These are phyloP conservation scores for Mesaphorura yosii DNA, from an alignment of 1,140 invertebrate genomes.

Conservation along the genomic window DNA sequence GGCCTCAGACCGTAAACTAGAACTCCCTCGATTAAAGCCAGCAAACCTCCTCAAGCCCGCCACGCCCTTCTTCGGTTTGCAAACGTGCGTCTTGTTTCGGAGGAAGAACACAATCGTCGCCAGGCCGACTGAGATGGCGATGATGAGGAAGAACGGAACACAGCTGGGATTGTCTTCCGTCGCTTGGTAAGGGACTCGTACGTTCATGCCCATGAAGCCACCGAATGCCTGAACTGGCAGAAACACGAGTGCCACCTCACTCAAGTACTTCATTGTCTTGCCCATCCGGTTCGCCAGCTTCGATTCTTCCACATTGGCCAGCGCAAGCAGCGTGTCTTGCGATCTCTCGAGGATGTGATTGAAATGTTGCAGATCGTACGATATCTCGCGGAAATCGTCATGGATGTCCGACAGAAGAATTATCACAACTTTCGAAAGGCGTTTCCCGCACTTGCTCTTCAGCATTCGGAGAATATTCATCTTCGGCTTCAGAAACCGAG, in stretches of 20 bases:
- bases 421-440: neutral
- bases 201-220: constrained; percentile 14
- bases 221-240: constrained; percentile 4
- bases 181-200: constrained; percentile 7
- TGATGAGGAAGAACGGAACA: too few relatives aligned
- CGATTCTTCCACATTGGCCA: constrained; percentile 4
- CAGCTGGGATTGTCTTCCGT: too few relatives aligned
- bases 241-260: constrained; percentile 7
- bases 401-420: neutral
- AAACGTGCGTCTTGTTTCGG: too few relatives aligned
- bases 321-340: constrained; percentile 9
- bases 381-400: neutral
- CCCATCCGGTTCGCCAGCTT: neutral
- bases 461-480: neutral
- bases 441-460: neutral
- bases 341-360: constrained; percentile 4
- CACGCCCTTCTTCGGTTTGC: too few relatives aligned
- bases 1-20: too few relatives aligned
- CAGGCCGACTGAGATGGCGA: too few relatives aligned
- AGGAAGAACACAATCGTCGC: too few relatives aligned
- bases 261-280: constrained; percentile 2
- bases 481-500: constrained; percentile 6
- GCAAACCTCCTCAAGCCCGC: too few relatives aligned
- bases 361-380: neutral
- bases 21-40: too few relatives aligned